Percentiles rank a stretch among this genome's conserved stretches.
Conservation (phyloP, 2,797 vertebrate species). For the Malacoraja senta region DNA sequence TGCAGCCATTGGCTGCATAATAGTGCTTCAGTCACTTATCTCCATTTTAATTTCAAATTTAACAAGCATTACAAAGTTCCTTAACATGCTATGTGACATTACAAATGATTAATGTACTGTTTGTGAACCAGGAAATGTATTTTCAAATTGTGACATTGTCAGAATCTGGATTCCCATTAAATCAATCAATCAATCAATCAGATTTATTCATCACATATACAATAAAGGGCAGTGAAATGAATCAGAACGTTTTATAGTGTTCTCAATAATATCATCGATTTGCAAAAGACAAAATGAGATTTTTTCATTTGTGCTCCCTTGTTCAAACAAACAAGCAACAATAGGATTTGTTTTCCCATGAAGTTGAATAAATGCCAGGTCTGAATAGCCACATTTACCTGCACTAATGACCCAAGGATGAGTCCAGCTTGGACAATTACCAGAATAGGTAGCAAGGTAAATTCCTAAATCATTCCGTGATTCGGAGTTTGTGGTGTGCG, state of each 20-base stretch:
- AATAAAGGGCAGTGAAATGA: no score
- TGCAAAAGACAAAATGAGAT: constrained; percentile 10
- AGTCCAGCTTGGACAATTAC: background rate
- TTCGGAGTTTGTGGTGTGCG: constrained; percentile 50
- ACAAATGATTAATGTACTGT: background rate
- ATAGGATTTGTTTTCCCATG: background rate
- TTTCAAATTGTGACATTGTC: background rate
- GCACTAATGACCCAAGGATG: background rate
- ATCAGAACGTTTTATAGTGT: background rate
- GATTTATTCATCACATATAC: no score
- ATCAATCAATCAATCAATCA: no score
- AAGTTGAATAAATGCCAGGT: constrained; percentile 6
- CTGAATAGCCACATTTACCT: background rate
- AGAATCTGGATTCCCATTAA: background rate
- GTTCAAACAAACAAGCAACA: constrained; percentile 30
- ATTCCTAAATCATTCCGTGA: constrained; percentile 50
- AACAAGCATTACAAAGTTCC: background rate
- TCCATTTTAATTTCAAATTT: no score
- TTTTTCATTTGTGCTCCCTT: background rate
- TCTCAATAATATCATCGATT: background rate
- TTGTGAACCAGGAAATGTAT: background rate
- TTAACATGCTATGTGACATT: background rate
- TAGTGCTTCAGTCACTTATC: no score
- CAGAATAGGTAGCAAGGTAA: constrained; percentile 52
- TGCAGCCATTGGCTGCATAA: no score